Percentiles rank a stretch among this genome's conserved stretches.
These are phyloP conservation scores for Pogonognathellus flavescens DNA, from an alignment of 1,140 invertebrate genomes.

Conservation along the genomic window DNA sequence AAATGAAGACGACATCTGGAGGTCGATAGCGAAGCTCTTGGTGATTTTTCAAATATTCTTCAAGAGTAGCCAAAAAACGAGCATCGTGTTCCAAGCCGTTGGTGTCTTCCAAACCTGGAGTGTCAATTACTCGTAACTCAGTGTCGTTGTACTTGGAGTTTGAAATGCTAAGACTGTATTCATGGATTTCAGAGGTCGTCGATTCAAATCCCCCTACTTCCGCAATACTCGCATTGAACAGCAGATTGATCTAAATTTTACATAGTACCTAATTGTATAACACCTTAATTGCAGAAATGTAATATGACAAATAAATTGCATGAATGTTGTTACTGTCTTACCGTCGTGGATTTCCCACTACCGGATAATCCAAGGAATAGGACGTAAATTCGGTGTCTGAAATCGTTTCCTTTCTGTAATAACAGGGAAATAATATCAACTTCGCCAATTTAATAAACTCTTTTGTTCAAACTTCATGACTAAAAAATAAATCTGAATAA, in stretches of 20 bases:
- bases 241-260: background rate
- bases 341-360: no score
- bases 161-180: background rate
- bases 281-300: no score
- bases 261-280: no score
- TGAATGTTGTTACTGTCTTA: no score
- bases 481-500: no score
- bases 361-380: no score
- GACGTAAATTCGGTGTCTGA: no score
- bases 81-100: constrained; percentile 29
- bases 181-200: background rate
- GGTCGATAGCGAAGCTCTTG: background rate
- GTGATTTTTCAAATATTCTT: constrained; percentile 7
- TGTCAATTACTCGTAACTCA: constrained; percentile 11
- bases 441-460: no score
- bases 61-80: constrained; percentile 38
- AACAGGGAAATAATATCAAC: no score
- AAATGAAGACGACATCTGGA: background rate
- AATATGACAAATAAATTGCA: no score
- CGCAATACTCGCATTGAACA: background rate
- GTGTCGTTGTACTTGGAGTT: background rate
- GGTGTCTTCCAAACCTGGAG: constrained; percentile 37
- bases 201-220: background rate
- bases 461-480: no score
- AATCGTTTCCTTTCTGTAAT: no score